These are phyloP conservation scores for Sinotaia quadrata DNA, from an alignment of 2,888 invertebrate species.

Conservation along the genomic window DNA sequence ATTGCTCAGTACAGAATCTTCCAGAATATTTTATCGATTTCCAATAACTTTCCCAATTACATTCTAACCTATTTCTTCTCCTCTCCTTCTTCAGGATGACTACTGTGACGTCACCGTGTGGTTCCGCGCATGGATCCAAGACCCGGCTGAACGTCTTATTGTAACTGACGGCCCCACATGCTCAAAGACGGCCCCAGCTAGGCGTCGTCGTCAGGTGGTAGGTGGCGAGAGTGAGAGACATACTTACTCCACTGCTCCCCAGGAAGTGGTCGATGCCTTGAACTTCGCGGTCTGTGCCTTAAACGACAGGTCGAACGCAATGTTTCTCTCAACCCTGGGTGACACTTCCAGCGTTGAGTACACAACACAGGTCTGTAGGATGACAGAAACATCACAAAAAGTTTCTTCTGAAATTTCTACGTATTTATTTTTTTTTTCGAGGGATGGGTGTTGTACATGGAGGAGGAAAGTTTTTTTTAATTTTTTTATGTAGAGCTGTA, in stretches of 20 bases:
- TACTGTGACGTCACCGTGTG: constrained; percentile 20
- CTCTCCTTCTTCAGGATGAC: constrained; percentile 20
- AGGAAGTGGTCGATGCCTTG: neutral
- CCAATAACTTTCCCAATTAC: no score
- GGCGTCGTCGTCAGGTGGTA: neutral
- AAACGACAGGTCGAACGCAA: constrained; percentile 16
- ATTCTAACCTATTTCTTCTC: no score
- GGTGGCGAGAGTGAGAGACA: constrained; percentile 16
- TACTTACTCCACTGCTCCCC: no score
- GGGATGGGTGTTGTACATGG: no score
- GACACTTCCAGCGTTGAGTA: constrained; percentile 13
- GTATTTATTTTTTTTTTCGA: no score
- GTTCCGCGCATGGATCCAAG: constrained; percentile 12
- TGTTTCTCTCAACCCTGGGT: neutral
- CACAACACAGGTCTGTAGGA: constrained; percentile 16
- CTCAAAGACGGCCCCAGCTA: neutral
- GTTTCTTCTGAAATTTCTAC: no score
- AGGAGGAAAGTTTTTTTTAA: no score
- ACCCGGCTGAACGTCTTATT: neutral
- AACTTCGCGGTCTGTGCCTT: constrained; percentile 14
- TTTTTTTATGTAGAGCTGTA: no score
- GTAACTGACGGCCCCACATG: constrained; percentile 19
- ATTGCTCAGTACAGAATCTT: no score
- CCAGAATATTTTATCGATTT: no score
- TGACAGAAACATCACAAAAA: no score